phyloP scores from a whole-genome alignment of 2,888 invertebrate species.

The Cylloceria caligata region DNA sequence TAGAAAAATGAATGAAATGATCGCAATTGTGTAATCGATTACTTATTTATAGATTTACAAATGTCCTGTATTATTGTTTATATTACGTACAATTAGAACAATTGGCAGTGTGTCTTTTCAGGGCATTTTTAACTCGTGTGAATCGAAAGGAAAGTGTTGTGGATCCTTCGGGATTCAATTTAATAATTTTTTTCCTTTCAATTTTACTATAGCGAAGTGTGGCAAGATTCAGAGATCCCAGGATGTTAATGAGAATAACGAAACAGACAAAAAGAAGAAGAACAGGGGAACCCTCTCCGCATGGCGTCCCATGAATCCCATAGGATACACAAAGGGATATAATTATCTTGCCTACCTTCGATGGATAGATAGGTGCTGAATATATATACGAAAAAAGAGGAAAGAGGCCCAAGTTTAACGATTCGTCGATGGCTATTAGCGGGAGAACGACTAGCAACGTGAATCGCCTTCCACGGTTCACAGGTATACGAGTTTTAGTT shows the following conservation, averaged over 20 bases:
- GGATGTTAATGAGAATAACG: conserved; percentile 45
- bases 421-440: conserved; percentile 63
- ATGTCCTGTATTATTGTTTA: too few relatives aligned
- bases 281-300: conserved; percentile 72
- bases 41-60: too few relatives aligned
- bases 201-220: conserved; percentile 42
- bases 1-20: too few relatives aligned
- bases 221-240: conserved; percentile 2
- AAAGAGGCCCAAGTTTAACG: conserved; percentile 42
- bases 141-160: background rate
- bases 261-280: background rate
- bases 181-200: conserved; percentile 21
- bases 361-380: conserved; percentile 68
- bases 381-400: conserved; percentile 49
- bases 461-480: conserved; percentile 35
- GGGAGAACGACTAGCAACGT: conserved; percentile 60
- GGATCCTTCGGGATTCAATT: background rate
- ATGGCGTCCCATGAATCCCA: conserved; percentile 77
- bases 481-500: conserved; percentile 52
- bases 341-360: conserved; percentile 79
- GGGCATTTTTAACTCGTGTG: background rate
- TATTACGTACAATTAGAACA: too few relatives aligned
- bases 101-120: background rate
- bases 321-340: conserved; percentile 80
- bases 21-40: too few relatives aligned